Conservation (phyloP, 2,113 vertebrate species). For the Calidris pugnax region DNA sequence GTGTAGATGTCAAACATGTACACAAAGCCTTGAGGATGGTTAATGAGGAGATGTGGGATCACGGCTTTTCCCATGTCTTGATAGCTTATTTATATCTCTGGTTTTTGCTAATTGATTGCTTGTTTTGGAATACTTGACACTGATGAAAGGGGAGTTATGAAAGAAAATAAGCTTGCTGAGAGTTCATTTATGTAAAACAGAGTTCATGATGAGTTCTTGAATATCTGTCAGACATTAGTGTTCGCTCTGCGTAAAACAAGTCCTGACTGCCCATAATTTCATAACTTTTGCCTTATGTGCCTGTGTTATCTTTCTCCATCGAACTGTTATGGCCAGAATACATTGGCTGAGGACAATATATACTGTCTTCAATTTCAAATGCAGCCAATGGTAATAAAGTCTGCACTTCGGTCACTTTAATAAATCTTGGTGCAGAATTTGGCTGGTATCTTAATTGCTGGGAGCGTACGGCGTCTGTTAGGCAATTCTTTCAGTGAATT, state of each 20-base stretch:
- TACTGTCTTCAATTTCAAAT: background rate
- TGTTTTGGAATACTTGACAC: background rate
- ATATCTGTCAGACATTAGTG: background rate
- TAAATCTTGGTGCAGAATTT: background rate
- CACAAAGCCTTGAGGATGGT: background rate
- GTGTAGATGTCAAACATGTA: background rate
- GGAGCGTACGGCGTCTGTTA: background rate
- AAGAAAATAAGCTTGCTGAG: background rate
- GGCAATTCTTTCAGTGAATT: background rate
- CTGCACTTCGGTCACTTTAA: background rate
- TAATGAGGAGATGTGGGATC: background rate
- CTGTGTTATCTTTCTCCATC: background rate
- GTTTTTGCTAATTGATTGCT: background rate
- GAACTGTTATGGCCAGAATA: background rate
- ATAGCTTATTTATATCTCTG: background rate
- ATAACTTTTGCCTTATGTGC: background rate
- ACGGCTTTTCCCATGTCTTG: background rate
- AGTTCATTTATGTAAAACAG: background rate
- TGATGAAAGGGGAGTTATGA: background rate
- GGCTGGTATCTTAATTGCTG: background rate
- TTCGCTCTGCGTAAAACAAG: background rate
- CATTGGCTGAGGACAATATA: background rate
- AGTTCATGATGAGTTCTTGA: background rate
- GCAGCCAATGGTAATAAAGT: background rate
- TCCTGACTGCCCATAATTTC: background rate